Base-by-base conservation (phyloP, 2,797 vertebrate species). In the Sebastes cheni region DNA sequence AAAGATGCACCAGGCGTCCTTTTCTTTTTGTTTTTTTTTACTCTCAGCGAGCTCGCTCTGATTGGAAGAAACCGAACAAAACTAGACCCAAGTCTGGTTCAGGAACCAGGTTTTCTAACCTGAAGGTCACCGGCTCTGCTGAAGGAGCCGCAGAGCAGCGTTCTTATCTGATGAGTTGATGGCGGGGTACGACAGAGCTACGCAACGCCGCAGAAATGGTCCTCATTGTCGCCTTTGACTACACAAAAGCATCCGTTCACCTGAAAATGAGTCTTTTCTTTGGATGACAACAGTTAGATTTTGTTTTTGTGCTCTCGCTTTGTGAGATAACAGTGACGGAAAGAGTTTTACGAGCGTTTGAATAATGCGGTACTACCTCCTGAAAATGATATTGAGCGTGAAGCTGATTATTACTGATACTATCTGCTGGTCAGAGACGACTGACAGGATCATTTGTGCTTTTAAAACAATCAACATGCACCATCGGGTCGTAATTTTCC, bases 121-220 rank as follows among this genome's bases (percentile, higher is more conserved):
- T 93, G 93, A 95, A 95, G 93, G 94, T 95, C 91, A 86, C 62
- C 29, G 61, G 61, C 50, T 73, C 25, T 5, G 55, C 81, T 66
- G 67, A 42, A 75, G 81, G 34, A 72, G 66, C 86, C 59, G 84
- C 82, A 91, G 69, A 91, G 86, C 86, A 16, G 72, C 81, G 82
- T 68, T 82, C 84, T 85, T 83, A 88, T 88, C 90, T 83, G 89
- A 90, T 74, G 80, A 65, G 72, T 72, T 66, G 81, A 79, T 59
- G 79, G 67, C 34, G 46, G 11, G 42, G 60, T 66, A 23, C 67
- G 54, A 56, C 60, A 20, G 25, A 20, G 30, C 25, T 61, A 55
- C 8, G 29, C 62, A 10, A 20, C 60, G 6, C 68, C 14, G 29
- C 67, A 54, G 22, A 60, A 81, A 79, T 3, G 30, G 2, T 18